Percentiles rank a stretch among this genome's conserved stretches.
These are phyloP conservation scores for Limnephilus rhombicus DNA, from an alignment of 2,888 invertebrate species.

Conservation along the genomic window DNA sequence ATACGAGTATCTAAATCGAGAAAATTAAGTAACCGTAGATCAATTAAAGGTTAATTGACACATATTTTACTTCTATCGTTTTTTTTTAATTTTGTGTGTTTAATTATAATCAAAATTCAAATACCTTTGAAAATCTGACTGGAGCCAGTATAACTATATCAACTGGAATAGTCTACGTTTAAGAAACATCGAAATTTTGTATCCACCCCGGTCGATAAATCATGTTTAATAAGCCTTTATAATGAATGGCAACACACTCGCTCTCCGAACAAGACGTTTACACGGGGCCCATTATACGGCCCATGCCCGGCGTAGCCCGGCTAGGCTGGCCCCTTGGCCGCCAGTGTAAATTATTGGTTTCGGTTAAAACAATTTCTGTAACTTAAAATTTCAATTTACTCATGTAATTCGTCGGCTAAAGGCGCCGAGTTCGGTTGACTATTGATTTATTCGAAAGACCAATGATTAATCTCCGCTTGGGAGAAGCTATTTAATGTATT, in stretches of 20 bases:
- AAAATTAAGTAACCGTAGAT: not conserved
- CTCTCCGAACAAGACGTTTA: slow-evolving; percentile 53
- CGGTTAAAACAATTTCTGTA: slow-evolving; percentile 57
- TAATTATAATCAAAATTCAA: not conserved
- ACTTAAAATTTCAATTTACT: slow-evolving; percentile 57
- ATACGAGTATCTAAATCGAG: not conserved
- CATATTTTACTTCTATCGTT: no score
- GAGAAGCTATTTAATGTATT: slow-evolving; percentile 9
- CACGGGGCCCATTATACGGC: slow-evolving; percentile 44
- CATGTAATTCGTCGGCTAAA: slow-evolving; percentile 46
- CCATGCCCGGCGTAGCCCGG: not conserved
- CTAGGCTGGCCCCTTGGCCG: not conserved
- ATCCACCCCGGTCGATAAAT: slow-evolving; percentile 61
- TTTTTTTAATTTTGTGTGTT: no score
- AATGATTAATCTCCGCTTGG: slow-evolving; percentile 15
- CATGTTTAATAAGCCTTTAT: slow-evolving; percentile 64
- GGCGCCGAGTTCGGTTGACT: slow-evolving; percentile 47
- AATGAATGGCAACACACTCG: slow-evolving; percentile 60
- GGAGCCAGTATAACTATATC: slow-evolving; percentile 50
- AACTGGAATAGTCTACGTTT: slow-evolving; percentile 47
- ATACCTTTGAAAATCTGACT: slow-evolving; percentile 21
- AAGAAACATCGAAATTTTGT: slow-evolving; percentile 58
- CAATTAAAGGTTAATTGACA: not conserved
- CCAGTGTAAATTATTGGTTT: slow-evolving; percentile 46
- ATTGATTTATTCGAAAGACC: slow-evolving; percentile 49